Conservation (phyloP, 2,113 vertebrate species). For the Boleophthalmus pectinirostris region DNA sequence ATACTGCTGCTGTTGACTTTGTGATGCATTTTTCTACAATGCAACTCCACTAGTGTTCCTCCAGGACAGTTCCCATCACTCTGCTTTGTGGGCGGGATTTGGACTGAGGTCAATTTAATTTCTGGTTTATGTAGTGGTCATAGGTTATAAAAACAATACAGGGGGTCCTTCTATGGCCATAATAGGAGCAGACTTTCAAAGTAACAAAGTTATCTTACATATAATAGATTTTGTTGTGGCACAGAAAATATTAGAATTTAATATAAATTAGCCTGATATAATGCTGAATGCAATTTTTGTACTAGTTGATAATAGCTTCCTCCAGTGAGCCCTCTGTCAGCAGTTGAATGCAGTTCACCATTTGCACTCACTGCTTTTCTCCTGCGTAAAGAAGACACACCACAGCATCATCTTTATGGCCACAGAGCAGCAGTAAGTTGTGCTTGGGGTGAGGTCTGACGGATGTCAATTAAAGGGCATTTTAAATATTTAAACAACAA, state of each 20-base stretch:
- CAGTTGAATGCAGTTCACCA: background rate
- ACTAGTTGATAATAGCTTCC: background rate
- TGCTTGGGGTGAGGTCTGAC: slow-evolving; percentile 59
- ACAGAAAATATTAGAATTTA: background rate
- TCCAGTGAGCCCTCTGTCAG: background rate
- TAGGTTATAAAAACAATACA: slow-evolving; percentile 39
- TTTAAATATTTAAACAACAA: slow-evolving; percentile 81
- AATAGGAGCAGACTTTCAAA: background rate
- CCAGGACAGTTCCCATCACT: slow-evolving; percentile 38
- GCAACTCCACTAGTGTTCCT: slow-evolving; percentile 44
- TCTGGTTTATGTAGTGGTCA: slow-evolving; percentile 49
- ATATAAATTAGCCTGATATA: background rate
- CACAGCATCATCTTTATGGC: slow-evolving; percentile 33
- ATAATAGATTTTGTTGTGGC: background rate
- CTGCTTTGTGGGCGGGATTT: slow-evolving; percentile 48
- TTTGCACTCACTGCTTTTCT: background rate
- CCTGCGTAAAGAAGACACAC: slow-evolving; percentile 16
- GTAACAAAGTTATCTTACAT: background rate
- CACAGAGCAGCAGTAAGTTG: slow-evolving; percentile 43
- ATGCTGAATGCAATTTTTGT: background rate
- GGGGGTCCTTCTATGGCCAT: slow-evolving; percentile 1
- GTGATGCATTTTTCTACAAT: slow-evolving; percentile 52
- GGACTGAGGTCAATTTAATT: slow-evolving; percentile 34
- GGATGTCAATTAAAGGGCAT: slow-evolving; percentile 70
- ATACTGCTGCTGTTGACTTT: slow-evolving; percentile 52